Evolutionary conservation across 1,140 invertebrate genomes (phyloP), one percentile per base, ranked within the genome.

Genomic region (Dreissena rostriformis): DNA sequence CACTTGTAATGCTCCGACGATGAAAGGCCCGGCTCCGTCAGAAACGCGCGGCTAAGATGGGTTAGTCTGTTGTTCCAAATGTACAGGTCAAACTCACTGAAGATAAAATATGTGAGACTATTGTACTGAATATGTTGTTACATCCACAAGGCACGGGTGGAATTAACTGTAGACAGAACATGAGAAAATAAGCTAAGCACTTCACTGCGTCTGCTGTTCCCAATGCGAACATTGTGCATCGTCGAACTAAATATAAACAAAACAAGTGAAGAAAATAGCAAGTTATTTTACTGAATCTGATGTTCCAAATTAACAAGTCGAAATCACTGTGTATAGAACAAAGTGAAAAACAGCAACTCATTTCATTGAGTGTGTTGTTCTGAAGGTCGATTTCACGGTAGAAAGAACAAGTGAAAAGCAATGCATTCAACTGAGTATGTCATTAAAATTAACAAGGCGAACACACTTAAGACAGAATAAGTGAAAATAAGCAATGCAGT

Each of bases 41-140:
- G 84, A 80, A 92, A 92, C 22, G 88, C 88, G 39, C 90, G 72
- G 10, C 90, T 87, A 19, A 92, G 57, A 12, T 88, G 85, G 55
- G 91, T 82, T 15, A 92, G 71, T 57, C 91, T 89, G 74, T 92
- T 87, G 76, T 92, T 92, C 10, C 89, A 75, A 53, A 83, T 61
- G 24, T 88, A 87, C 19, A 91, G 55, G 51, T 90, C 89, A 88
- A 88, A 88, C 82, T 92, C 91, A 84, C 90, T 92, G 88, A 26
- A 89, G 89, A 66, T 74, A 73, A 65, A 76, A n/a, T n/a, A n/a
- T n/a, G n/a, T n/a, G n/a, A n/a, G n/a, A n/a, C n/a, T n/a, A n/a
- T n/a, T n/a, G n/a, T n/a, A n/a, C n/a, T n/a, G n/a, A n/a, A n/a
- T n/a, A n/a, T 89, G 74, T 92, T 87, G 76, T 92, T 92, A 7